Evolutionary conservation across 2,888 invertebrate genomes (phyloP).

Genomic region (Oligia latruncula): DNA sequence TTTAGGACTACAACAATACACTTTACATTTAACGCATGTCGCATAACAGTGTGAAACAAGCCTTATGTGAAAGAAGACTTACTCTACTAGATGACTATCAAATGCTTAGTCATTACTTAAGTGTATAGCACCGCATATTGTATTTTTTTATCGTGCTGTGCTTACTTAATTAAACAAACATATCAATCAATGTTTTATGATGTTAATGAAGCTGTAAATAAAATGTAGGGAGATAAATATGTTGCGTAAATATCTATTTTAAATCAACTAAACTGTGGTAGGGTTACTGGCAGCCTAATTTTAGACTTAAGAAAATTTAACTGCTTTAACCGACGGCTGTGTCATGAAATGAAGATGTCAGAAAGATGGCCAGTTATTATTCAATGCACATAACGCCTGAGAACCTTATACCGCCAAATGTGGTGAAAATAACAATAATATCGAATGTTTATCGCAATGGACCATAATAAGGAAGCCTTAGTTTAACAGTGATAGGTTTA

Average conservation of each 20-base stretch:
- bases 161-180: constrained; percentile 51
- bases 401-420: neutral
- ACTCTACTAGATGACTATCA: constrained; percentile 37
- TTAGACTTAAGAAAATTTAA: neutral
- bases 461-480: neutral
- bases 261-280: neutral
- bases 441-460: constrained; percentile 1
- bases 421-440: constrained; percentile 10
- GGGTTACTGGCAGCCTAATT: neutral
- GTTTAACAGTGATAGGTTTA: constrained; percentile 25
- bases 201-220: constrained; percentile 11
- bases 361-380: neutral
- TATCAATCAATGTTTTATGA: constrained; percentile 46
- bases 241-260: neutral
- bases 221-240: neutral
- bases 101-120: constrained; percentile 46
- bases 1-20: too few relatives aligned
- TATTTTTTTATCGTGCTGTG: constrained; percentile 18
- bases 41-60: neutral
- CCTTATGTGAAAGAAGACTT: constrained; percentile 24
- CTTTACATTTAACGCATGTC: neutral
- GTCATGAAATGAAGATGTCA: neutral
- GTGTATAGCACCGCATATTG: constrained; percentile 29
- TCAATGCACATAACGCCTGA: neutral
- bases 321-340: neutral